Percentiles rank a stretch among this genome's conserved stretches.
These are phyloP conservation scores for Kryptolebias marmoratus DNA, from an alignment of 2,113 vertebrate species.

Conservation along the genomic window DNA sequence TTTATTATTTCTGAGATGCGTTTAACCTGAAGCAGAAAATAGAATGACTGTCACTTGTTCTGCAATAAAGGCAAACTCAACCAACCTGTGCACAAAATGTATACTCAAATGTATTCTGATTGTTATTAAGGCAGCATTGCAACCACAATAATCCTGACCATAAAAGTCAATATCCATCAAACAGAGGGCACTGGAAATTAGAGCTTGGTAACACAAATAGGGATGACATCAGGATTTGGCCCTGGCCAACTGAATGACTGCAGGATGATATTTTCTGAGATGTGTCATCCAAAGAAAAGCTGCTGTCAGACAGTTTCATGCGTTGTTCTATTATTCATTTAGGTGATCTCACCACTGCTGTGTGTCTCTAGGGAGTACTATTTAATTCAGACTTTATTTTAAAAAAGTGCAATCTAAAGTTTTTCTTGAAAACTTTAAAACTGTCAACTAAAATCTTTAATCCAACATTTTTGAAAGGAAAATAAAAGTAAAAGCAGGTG, in stretches of 20 bases:
- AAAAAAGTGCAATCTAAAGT: background rate
- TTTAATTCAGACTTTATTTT: background rate
- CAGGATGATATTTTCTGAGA: background rate
- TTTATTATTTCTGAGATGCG: background rate
- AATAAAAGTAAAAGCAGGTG: no score
- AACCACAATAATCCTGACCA: no score
- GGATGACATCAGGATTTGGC: conserved; percentile 24
- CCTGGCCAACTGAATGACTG: background rate
- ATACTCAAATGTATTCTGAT: background rate
- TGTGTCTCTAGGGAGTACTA: background rate
- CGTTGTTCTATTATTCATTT: conserved; percentile 18
- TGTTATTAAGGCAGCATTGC: background rate
- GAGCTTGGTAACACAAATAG: background rate
- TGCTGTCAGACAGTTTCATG: conserved; percentile 2
- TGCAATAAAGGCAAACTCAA: background rate
- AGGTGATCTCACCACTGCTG: background rate
- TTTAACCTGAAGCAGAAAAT: background rate
- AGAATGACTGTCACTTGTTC: background rate
- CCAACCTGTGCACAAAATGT: background rate
- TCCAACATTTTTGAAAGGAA: no score
- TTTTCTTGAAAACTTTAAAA: no score
- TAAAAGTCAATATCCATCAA: background rate
- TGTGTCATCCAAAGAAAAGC: conserved; percentile 11
- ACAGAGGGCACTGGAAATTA: background rate
- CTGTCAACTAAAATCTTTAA: no score